A percentile compares a stretch with the other conserved stretches of the same genome.
Conservation (phyloP, 2,113 vertebrate genomes). For the Otocyon megalotis region DNA sequence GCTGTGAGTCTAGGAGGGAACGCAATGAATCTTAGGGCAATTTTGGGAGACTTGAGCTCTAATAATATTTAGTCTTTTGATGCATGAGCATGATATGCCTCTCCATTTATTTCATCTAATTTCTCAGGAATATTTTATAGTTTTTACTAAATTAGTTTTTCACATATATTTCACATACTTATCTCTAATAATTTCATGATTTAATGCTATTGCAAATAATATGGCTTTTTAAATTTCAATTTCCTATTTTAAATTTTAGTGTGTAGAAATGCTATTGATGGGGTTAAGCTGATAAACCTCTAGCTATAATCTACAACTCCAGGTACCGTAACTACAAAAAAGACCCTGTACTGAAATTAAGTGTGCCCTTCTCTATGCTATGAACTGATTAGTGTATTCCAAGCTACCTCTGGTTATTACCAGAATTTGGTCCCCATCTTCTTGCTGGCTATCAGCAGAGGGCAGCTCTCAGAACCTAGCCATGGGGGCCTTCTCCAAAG, state of each 20-base stretch:
- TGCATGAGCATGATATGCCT: background rate
- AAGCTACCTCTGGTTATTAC: background rate
- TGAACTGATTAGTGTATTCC: background rate
- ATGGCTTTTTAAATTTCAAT: constrained; percentile 9
- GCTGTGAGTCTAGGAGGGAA: background rate
- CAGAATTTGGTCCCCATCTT: background rate
- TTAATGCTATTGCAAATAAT: constrained; percentile 25
- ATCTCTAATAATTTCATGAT: constrained; percentile 22
- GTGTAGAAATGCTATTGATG: background rate
- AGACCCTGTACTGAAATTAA: background rate
- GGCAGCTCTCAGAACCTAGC: background rate
- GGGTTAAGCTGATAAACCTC: constrained; percentile 2
- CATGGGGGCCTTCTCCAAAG: background rate
- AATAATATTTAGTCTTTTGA: background rate
- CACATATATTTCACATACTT: background rate
- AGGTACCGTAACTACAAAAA: background rate
- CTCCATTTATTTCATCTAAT: background rate
- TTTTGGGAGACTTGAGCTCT: background rate
- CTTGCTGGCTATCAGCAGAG: constrained; percentile 23
- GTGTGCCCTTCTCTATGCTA: background rate
- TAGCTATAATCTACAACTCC: background rate
- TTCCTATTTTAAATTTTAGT: constrained; percentile 18
- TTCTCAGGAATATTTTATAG: background rate
- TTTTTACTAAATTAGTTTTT: background rate
- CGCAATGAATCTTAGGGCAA: background rate